A percentile compares a stretch with the other conserved stretches of the same genome.
Evolutionary conservation across 2,113 vertebrate genomes (phyloP).

Genomic region (Mormoops blainvillei): DNA sequence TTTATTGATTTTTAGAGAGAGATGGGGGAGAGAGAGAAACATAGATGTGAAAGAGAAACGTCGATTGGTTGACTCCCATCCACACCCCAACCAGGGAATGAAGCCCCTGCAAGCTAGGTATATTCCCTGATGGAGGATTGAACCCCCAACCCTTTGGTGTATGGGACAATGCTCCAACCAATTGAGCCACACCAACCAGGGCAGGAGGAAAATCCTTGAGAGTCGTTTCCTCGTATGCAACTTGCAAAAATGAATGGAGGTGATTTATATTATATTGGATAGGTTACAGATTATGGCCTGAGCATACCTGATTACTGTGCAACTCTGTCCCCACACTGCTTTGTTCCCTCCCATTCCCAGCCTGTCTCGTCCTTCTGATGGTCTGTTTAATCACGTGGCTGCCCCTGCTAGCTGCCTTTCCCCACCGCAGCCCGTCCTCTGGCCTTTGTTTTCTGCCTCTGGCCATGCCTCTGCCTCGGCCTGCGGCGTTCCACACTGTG

Average conservation of each 20-base stretch:
- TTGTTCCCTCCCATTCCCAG: background rate
- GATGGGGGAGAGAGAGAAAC: too few relatives aligned
- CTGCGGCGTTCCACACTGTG: background rate
- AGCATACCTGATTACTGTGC: background rate
- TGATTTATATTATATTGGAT: background rate
- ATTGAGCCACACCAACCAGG: too few relatives aligned
- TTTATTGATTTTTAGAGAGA: too few relatives aligned
- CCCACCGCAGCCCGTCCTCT: background rate
- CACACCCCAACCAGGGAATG: too few relatives aligned
- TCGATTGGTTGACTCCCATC: too few relatives aligned
- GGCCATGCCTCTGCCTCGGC: background rate
- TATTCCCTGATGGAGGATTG: too few relatives aligned
- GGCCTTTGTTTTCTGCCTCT: background rate
- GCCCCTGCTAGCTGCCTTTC: background rate
- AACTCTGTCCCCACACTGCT: background rate
- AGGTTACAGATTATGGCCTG: background rate
- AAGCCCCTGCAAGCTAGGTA: too few relatives aligned
- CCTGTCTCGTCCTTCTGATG: background rate
- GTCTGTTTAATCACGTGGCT: background rate
- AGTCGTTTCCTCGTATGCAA: background rate
- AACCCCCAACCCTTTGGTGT: too few relatives aligned
- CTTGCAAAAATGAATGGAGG: background rate
- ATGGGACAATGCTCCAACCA: too few relatives aligned
- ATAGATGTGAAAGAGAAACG: too few relatives aligned
- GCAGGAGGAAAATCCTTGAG: background rate